Conservation (phyloP, 1,140 invertebrate species). For the Caenorhabditis remanei region DNA sequence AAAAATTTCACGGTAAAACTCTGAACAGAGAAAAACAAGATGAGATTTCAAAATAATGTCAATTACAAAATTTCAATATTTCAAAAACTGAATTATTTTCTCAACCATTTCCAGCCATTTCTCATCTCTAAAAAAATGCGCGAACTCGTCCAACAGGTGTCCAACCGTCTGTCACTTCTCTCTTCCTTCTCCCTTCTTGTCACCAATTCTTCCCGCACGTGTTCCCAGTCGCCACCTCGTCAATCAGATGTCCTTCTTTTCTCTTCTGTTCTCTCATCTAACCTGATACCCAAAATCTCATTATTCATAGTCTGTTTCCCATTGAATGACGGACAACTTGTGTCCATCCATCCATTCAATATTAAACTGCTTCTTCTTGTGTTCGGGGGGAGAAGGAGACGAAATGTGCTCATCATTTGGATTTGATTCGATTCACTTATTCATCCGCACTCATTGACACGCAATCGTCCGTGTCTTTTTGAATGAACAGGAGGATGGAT, state of each 20-base stretch:
- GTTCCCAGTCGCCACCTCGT: constrained; percentile 50
- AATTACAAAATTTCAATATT: too few species aligned
- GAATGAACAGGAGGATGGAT: not conserved
- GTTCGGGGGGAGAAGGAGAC: not conserved
- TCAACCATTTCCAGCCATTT: not conserved
- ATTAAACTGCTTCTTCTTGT: constrained; percentile 40
- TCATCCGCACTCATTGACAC: constrained; percentile 41
- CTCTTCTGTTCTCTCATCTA: not conserved
- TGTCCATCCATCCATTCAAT: constrained; percentile 53
- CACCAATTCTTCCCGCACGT: constrained; percentile 51
- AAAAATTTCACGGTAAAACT: too few species aligned
- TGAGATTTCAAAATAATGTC: too few species aligned
- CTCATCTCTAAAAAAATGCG: constrained; percentile 1
- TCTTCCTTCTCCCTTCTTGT: constrained; percentile 14
- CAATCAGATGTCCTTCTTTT: constrained; percentile 29
- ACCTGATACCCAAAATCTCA: constrained; percentile 55
- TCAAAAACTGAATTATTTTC: not conserved
- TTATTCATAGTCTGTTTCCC: constrained; percentile 56
- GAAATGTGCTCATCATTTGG: constrained; percentile 37
- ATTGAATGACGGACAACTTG: constrained; percentile 50
- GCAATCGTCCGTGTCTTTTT: constrained; percentile 36
- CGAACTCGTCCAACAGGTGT: constrained; percentile 4
- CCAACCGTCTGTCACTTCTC: not conserved
- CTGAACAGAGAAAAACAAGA: too few species aligned
- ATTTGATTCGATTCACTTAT: constrained; percentile 52